Evolutionary conservation across 2,888 invertebrate species (phyloP), one percentile per base, ranked within the genome.

Genomic region (Troides aeacus): DNA sequence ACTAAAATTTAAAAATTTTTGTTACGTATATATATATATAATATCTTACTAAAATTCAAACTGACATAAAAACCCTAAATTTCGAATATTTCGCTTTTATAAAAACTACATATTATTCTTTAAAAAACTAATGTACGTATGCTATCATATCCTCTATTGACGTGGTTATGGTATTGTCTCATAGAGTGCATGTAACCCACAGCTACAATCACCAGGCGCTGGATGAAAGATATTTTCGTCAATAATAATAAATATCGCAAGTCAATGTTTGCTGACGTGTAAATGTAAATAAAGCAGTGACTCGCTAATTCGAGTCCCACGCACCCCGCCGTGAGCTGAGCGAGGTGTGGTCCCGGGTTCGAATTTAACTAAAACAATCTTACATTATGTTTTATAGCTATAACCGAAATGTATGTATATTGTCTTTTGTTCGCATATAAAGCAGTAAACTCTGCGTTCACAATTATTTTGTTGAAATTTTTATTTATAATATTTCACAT

Each of bases 271-370:
- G 90, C 89, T 89, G 90, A 91, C 89, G 91, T 90, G 90, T 90
- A 90, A 91, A 90, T 90, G 88, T 89, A 90, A 90, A 86, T 89
- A 90, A 89, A 91, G 90, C 89, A 90, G 88, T 92, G 92, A 92
- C 86, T 91, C 79, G 89, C 87, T 89, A 88, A 90, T 90, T 89
- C 81, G 64, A 39, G 30, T 75, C 77, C 73, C 79, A 77, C 83
- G 64, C 74, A 72, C 81, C 77, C 78, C 75, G 79, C 80, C 80
- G 76, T 84, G 87, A 89, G 86, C 88, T 88, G 89, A 88, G 79
- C 72, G 76, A 86, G 89, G 89, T 82, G 89, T 79, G 89, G 86
- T 53, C 76, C 63, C 53, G 17, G 39, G 42, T 60, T 21, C 61
- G 53, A 59, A 50, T 62, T 50, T 57, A 62, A 64, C 59, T 30